Base-by-base conservation (phyloP, 1,140 invertebrate genomes). In the Brachystomella parvula region DNA sequence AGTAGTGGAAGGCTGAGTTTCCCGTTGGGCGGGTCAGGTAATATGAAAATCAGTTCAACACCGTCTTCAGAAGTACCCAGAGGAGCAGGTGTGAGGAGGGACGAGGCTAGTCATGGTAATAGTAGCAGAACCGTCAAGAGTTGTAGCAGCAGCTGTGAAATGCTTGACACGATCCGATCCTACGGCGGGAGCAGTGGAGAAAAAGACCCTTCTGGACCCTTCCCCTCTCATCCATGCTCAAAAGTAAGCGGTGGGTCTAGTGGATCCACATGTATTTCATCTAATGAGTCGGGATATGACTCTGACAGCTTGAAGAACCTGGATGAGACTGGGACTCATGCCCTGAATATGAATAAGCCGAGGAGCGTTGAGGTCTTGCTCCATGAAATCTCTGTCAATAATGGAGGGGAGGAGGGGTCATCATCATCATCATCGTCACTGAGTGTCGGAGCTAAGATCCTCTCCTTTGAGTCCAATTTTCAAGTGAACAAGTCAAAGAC, bases 281-380 rank as follows among this genome's bases (percentile, higher is more conserved):
- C 61, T 29, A 73, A 73, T 58, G 72, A 73, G 44, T 68, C 66
- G n/a, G 72, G 72, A 21, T 73, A 73, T 53, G 72, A 73, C 56
- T 73, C 72, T 26, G 72, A 73, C 56, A 65, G 59, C 47, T 53
- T 65, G 1, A 73, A 73, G 44, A 73, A 69, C 53, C 29, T 56
- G 6, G 70, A 69, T 39, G 67, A 69, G 21, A 44, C 44, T 1
- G 31, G 44, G 2, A 39, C 6, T 29, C 21, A 35, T n/a, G 29
- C 21, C 61, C 26, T 65, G 59, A 59, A 67, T 63, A 21, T 39
- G 24, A 63, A 63, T 44, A 26, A 65, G 26, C 56, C 53, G 19
- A 31, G 29, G 26, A 66, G 65, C 56, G 29, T 61, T 26, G 59
- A 66, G 24, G 29, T 35, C 29, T 26, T 61, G 1, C 3, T 47